Percentiles rank a stretch among this genome's conserved stretches.
Evolutionary conservation across 2,113 vertebrate species (phyloP).

Genomic region (Oreochromis niloticus): DNA sequence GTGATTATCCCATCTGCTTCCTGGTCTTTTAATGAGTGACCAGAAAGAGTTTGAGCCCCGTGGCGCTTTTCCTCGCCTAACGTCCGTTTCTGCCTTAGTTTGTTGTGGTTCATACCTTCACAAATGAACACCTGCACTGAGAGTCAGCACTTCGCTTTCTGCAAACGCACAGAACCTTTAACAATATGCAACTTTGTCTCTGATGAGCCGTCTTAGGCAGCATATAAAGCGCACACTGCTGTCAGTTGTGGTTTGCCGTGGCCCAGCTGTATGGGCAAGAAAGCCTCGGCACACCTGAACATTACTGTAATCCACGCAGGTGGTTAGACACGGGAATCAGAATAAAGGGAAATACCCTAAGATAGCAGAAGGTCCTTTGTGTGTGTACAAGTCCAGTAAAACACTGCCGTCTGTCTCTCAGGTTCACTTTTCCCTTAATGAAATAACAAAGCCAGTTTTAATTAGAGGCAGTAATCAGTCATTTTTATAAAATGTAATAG

Average conservation of each 20-base stretch:
- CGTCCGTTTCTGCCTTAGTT: background rate
- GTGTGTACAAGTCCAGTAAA: background rate
- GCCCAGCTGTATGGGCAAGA: background rate
- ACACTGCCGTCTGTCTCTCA: background rate
- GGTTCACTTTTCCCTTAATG: background rate
- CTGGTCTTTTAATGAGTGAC: slow-evolving; percentile 24
- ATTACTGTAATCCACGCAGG: slow-evolving; percentile 13
- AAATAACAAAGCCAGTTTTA: background rate
- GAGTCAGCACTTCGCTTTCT: slow-evolving; percentile 21
- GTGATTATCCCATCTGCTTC: slow-evolving; percentile 17
- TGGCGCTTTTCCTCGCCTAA: background rate
- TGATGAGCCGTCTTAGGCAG: background rate
- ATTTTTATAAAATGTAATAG: background rate
- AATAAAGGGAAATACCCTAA: background rate
- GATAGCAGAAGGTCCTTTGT: background rate
- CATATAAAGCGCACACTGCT: background rate
- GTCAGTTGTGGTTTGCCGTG: slow-evolving; percentile 39
- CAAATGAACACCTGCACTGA: slow-evolving; percentile 41
- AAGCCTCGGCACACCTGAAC: slow-evolving; percentile 40
- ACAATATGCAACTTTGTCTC: slow-evolving; percentile 41
- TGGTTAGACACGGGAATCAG: background rate
- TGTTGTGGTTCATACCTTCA: slow-evolving; percentile 31
- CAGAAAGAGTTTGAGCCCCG: background rate
- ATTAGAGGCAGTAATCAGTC: background rate
- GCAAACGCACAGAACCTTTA: background rate